Base-by-base conservation (phyloP, 2,888 invertebrate species). In the Laspeyria flexula region DNA sequence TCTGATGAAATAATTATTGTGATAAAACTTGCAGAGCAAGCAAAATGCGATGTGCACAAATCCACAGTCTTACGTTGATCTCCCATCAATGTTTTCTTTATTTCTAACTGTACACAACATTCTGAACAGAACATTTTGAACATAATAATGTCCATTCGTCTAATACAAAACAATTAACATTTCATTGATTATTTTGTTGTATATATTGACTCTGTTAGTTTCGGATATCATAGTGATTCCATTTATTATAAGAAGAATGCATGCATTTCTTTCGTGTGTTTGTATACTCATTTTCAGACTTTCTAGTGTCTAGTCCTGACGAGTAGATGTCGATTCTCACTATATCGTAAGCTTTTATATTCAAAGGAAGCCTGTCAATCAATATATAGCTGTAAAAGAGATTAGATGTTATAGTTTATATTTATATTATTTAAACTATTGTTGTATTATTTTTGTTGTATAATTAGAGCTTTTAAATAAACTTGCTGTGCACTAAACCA, bases 181-280 rank as follows among this genome's bases (percentile, higher is more conserved):
- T 52, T 61, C 58, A 62, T 57, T 47, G 38, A 53, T 43, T 49
- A 64, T 65, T 68, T 71, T 81, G 76, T 80, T 89, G 86, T 88
- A 88, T 83, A 88, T 89, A 86, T 85, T 86, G 85, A 86, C 84
- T 84, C 81, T 75, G 73, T 77, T 80, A 75, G 83, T 83, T 79
- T 85, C 83, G 77, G 79, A 80, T 79, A 82, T 86, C 87, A 85
- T 81, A 82, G 87, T 86, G 91, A 91, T 92, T 92, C 91, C 91
- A 92, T 91, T 90, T 92, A 86, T 84, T 49, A 78, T 91, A 90
- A 90, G 90, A 86, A 81, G 90, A 85, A 89, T 91, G 91, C 88
- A 83, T 91, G 91, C 89, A 91, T 91, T 91, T 92, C 88, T 90
- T 81, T 82, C 52, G 90, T 88, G 85, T 91, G 90, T 87, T 82